A percentile compares a stretch with the other conserved stretches of the same genome.
phyloP scores from a whole-genome alignment of 1,140 invertebrate genomes.

The Cherax quadricarinatus region DNA sequence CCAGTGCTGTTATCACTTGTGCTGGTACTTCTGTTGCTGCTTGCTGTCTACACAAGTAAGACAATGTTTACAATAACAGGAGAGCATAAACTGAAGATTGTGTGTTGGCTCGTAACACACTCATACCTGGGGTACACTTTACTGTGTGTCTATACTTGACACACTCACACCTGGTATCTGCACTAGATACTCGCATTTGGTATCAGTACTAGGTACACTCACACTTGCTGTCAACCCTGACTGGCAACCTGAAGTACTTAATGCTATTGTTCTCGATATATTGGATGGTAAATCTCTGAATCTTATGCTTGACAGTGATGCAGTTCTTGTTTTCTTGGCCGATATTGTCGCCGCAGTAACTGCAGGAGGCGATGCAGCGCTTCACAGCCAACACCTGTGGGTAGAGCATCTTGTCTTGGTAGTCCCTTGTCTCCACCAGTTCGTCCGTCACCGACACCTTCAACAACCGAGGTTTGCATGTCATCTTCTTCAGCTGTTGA shows the following conservation, averaged over 20 bases:
- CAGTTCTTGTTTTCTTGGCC: neutral
- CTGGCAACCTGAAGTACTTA: neutral
- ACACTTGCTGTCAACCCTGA: neutral
- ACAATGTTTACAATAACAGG: too few species aligned
- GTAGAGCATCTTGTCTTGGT: neutral
- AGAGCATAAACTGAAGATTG: too few species aligned
- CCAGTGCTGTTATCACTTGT: too few species aligned
- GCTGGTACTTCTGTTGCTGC: too few species aligned
- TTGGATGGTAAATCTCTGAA: neutral
- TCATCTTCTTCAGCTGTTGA: neutral
- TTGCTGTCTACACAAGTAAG: too few species aligned
- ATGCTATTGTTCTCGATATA: neutral
- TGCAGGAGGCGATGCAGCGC: neutral
- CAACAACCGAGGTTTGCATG: neutral
- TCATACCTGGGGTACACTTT: too few species aligned
- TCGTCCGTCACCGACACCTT: neutral
- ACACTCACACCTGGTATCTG: too few species aligned
- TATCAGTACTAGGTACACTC: neutral
- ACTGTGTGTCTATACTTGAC: too few species aligned
- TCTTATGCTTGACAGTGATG: neutral
- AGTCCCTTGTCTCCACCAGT: neutral
- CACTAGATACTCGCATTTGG: too few species aligned
- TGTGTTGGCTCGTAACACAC: too few species aligned
- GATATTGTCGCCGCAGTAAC: neutral
- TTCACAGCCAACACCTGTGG: neutral